A percentile compares a stretch with the other conserved stretches of the same genome.
phyloP scores from a whole-genome alignment of 1,140 invertebrate genomes.

The Metaphire vulgaris region DNA sequence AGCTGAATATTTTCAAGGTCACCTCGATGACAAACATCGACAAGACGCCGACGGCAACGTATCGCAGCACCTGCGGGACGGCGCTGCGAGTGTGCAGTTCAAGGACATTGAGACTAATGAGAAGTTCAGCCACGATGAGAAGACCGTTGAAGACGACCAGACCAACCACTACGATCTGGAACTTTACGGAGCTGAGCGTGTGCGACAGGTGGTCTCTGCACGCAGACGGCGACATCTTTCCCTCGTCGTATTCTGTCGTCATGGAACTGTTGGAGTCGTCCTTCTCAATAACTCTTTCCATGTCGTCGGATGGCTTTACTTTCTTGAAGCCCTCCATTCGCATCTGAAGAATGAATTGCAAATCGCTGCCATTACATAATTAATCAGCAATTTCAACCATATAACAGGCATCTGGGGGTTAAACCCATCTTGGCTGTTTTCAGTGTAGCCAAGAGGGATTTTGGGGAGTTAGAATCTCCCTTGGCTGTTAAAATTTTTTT shows the following conservation, averaged over 20 bases:
- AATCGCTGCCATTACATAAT: no score
- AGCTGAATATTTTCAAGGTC: constrained; percentile 44
- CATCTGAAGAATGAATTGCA: constrained; percentile 32
- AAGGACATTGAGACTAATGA: constrained; percentile 43
- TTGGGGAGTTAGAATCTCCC: no score
- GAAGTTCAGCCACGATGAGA: constrained; percentile 45
- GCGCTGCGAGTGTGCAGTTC: constrained; percentile 20
- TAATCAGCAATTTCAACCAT: no score
- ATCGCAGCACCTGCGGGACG: constrained; percentile 43
- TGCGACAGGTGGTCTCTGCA: constrained; percentile 37
- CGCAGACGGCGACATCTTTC: constrained; percentile 36
- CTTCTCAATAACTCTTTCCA: constrained; percentile 49
- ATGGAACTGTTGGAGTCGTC: constrained; percentile 45
- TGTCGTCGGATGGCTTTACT: constrained; percentile 44
- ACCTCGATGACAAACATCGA: constrained; percentile 49
- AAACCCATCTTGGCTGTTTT: no score
- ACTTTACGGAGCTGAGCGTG: constrained; percentile 44
- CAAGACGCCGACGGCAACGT: constrained; percentile 45
- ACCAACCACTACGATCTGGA: constrained; percentile 45
- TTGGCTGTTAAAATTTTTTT: no score
- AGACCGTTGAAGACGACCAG: constrained; percentile 48
- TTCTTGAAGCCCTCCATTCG: constrained; percentile 44
- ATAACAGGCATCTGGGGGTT: no score
- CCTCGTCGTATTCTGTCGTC: constrained; percentile 43
- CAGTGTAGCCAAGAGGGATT: no score